phyloP scores from a whole-genome alignment of 2,113 vertebrate species.

The Hiodon tergisus region DNA sequence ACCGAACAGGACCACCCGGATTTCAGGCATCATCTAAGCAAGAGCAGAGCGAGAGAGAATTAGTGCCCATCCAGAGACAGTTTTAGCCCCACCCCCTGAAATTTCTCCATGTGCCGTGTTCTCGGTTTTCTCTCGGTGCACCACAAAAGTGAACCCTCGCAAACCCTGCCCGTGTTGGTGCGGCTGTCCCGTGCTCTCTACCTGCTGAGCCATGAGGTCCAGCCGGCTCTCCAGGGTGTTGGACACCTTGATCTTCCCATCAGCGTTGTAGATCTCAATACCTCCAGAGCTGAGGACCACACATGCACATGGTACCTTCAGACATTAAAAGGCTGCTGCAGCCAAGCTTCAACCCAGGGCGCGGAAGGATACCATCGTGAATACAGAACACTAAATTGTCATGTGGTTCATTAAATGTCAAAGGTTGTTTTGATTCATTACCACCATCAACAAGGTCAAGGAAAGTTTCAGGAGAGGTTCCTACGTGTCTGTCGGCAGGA shows the following conservation, averaged over 20 bases:
- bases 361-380: too few species aligned
- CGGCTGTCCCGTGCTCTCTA: conserved; percentile 31
- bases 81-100: too few species aligned
- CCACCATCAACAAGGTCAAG: too few species aligned
- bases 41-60: conserved; percentile 17
- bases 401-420: too few species aligned
- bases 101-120: background rate
- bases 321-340: background rate
- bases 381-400: too few species aligned
- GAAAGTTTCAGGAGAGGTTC: conserved; percentile 27
- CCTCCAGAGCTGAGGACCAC: conserved; percentile 71
- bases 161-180: background rate
- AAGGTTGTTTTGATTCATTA: too few species aligned
- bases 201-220: conserved; percentile 89
- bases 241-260: conserved; percentile 86
- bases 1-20: conserved; percentile 82
- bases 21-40: conserved; percentile 93
- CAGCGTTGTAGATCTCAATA: conserved; percentile 78
- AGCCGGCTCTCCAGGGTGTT: conserved; percentile 87
- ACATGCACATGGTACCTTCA: conserved; percentile 20
- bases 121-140: background rate
- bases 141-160: background rate
- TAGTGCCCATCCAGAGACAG: background rate
- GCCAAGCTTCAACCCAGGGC: too few species aligned
- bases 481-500: conserved; percentile 81